phyloP scores from a whole-genome alignment of 2,888 invertebrate genomes.

The Bruchidius siliquastri region DNA sequence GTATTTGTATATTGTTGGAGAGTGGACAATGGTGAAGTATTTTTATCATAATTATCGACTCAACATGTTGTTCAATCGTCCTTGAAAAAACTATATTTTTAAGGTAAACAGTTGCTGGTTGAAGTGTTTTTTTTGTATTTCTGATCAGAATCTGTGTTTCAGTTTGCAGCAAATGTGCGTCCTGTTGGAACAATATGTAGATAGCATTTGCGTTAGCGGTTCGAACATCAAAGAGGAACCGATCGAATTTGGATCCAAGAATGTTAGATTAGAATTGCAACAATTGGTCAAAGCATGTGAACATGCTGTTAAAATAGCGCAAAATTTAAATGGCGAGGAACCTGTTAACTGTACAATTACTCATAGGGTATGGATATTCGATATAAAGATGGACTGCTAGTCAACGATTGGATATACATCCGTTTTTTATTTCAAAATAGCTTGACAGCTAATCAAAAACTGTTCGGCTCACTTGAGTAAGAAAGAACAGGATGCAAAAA shows the following conservation, averaged over 20 bases:
- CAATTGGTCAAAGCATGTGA: constrained; percentile 47
- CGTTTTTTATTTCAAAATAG: too few species aligned
- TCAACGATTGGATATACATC: too few species aligned
- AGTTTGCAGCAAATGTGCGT: constrained; percentile 78
- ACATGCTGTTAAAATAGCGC: constrained; percentile 43
- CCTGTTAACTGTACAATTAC: constrained; percentile 41
- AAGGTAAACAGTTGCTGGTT: constrained; percentile 4
- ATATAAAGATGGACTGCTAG: too few species aligned
- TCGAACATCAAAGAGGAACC: constrained; percentile 38
- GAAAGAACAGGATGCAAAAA: too few species aligned
- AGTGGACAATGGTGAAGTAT: too few species aligned
- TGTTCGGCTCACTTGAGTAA: too few species aligned
- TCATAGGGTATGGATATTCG: constrained; percentile 41
- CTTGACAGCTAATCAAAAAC: too few species aligned
- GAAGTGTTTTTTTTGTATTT: constrained; percentile 3
- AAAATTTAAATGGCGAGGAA: constrained; percentile 38
- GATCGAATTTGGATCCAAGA: constrained; percentile 43
- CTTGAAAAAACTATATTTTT: too few species aligned
- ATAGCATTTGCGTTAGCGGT: constrained; percentile 59
- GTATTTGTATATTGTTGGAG: too few species aligned
- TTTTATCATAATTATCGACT: too few species aligned
- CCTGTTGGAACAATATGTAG: constrained; percentile 70
- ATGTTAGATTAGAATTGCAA: constrained; percentile 46
- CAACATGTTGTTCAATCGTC: too few species aligned
- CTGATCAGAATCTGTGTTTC: constrained; percentile 17